phyloP scores from a whole-genome alignment of 1,140 invertebrate genomes.

The Gryon sp. region DNA sequence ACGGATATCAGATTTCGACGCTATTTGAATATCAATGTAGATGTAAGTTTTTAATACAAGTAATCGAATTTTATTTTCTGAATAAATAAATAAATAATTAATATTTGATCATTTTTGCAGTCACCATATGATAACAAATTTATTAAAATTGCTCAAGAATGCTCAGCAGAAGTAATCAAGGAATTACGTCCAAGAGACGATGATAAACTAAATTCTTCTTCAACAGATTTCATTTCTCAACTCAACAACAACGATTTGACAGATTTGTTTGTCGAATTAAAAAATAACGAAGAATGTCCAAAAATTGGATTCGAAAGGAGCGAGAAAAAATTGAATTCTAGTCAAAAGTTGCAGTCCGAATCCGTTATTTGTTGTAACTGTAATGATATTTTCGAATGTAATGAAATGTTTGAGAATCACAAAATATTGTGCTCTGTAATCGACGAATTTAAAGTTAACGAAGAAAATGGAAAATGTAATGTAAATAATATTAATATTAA shows the following conservation, averaged over 20 bases:
- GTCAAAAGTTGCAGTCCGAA: slow-evolving; percentile 9
- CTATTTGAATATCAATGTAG: slow-evolving; percentile 63
- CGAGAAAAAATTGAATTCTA: not conserved
- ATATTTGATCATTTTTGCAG: slow-evolving; percentile 51
- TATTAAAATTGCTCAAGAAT: slow-evolving; percentile 44
- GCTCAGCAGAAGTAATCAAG: slow-evolving; percentile 44
- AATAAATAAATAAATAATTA: slow-evolving; percentile 20
- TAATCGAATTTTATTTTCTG: slow-evolving; percentile 7
- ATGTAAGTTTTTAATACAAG: no score
- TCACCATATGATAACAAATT: slow-evolving; percentile 63
- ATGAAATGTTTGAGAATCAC: slow-evolving; percentile 62
- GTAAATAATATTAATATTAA: not conserved
- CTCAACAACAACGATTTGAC: slow-evolving; percentile 46
- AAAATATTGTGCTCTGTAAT: slow-evolving; percentile 58
- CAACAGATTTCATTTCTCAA: no score
- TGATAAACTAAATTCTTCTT: not conserved
- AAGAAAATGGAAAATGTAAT: not conserved
- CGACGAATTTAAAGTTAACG: not conserved
- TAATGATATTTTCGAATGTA: slow-evolving; percentile 44
- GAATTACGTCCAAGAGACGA: slow-evolving; percentile 38
- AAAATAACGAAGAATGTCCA: slow-evolving; percentile 16
- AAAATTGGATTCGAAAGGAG: not conserved
- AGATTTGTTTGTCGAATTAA: slow-evolving; percentile 53
- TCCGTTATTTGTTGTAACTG: slow-evolving; percentile 46
- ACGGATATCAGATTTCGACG: slow-evolving; percentile 68